phyloP scores from a whole-genome alignment of 2,113 vertebrate genomes.

The Elephas maximus region DNA sequence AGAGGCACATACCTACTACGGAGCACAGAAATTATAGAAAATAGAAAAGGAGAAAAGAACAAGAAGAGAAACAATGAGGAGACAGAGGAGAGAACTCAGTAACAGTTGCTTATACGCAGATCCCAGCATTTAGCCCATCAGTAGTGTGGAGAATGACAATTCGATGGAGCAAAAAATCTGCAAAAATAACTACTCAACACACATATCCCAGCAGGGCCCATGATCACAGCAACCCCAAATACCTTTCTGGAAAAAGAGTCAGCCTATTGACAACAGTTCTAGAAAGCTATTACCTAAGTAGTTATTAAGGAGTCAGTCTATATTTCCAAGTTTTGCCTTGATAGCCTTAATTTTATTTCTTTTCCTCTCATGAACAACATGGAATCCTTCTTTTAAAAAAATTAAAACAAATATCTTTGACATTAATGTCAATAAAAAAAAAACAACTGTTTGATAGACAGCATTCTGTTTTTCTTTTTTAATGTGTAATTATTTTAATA shows the following conservation, averaged over 20 bases:
- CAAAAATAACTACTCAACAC: background rate
- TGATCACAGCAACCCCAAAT: background rate
- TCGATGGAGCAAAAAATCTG: background rate
- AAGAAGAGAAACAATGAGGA: background rate
- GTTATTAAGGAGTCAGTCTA: background rate
- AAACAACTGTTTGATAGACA: background rate
- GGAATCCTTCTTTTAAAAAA: conserved; percentile 20
- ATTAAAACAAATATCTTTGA: background rate
- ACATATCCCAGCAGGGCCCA: background rate
- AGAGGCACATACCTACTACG: background rate
- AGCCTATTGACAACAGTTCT: background rate
- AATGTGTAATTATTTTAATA: background rate
- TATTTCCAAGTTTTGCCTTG: background rate
- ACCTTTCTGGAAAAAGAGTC: background rate
- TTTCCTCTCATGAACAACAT: background rate
- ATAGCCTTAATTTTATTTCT: background rate
- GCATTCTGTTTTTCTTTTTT: background rate
- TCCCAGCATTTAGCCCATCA: background rate
- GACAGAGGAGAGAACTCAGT: background rate
- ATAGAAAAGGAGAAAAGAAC: conserved; percentile 27
- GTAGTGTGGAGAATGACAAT: background rate
- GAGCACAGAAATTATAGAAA: conserved; percentile 32
- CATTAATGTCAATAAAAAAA: background rate
- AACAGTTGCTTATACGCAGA: background rate
- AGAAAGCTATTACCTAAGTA: background rate